Base-by-base conservation (phyloP, 2,113 vertebrate species). In the Chamaea fasciata region DNA sequence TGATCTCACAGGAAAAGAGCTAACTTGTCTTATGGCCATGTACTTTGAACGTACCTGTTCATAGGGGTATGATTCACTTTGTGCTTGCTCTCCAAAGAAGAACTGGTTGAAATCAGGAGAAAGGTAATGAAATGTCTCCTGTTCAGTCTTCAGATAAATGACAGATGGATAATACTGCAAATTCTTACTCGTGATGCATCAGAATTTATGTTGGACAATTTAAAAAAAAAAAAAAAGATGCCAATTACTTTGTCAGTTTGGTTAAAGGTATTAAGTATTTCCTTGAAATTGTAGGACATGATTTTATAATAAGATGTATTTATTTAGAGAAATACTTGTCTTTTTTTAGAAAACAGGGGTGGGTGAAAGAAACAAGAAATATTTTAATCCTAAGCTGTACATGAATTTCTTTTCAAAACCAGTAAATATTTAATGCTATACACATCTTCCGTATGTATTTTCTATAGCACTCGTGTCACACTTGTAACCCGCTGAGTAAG, bases 21-120 rank as follows among this genome's bases (percentile, higher is more conserved):
- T 65, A n/a, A 70, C 31, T 60, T 11, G 4, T 33, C 78, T 75
- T 60, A 35, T 60, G 28, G 81, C 33, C 0, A 1, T 1, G 42
- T 12, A 24, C 62, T 49, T 77, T 44, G 67, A 91, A 94, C 94
- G 2, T 97, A 97, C 95, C 95, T 52, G 79, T 84, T 97, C 75
- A 5, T 64, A 95, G 52, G 94, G 92, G 59, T 83, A 69, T 70
- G 80, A 64, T 52, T 90, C 88, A 70, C 49, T 90, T 64, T 70
- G 71, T 5, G 28, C 56, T 77, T 98, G 93, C 31, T 98, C 96
- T 97, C 88, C 95, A 83, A 94, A 94, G 37, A 63, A 90, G 84
- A 79, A 96, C 91, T 92, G 96, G 65, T 83, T 94, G 94, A 97
- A 97, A 76, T 96, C 95, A 93, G 94, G 88, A 57, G 93, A 71